Base-by-base conservation (phyloP, 2,797 vertebrate genomes). In the Gadopsis marmoratus region DNA sequence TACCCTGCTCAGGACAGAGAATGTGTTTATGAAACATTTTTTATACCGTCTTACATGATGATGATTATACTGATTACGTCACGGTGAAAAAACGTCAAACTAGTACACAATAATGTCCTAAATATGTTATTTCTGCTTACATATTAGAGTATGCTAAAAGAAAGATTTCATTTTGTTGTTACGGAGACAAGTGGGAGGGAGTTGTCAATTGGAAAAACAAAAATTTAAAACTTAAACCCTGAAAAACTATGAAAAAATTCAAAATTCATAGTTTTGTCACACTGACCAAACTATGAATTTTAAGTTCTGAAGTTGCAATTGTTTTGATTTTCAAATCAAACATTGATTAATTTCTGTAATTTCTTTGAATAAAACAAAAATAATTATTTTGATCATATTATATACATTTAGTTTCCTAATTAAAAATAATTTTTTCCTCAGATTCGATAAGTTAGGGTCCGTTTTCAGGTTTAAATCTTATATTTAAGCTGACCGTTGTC, bases 31-130 rank as follows among this genome's bases (percentile, higher is more conserved):
- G 66, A 64, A 66, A 50, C 6, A 5, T 3, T 41, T 69, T 33
- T 56, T 0, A 26, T 47, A 60, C 3, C 5, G 5, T 50, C 1
- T 67, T 12, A 62, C 12, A 56, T 14, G 5, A 55, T 4, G 19
- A 39, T 51, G 4, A 14, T 58, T 53, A 62, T n/a, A 75, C 43
- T 59, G 19, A 66, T 48, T 29, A 55, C 45, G 48, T 54, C 5
- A 58, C 0, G 9, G 12, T 29, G 7, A n/a, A 41, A 51, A 61
- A 21, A 33, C 11, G 35, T 10, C 13, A 14, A 19, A 59, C 47
- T 23, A 19, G 23, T 37, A 5, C 21, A 56, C 3, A 37, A 10
- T 19, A 10, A 65, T 0, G 1, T 51, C 50, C 0, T 39, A 54
- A 65, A 33, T 4, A 4, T 31, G 4, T 43, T 11, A 68, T 69